A percentile compares a stretch with the other conserved stretches of the same genome.
Conservation (phyloP, 2,888 invertebrate genomes). For the Synanthedon tipuliformis region DNA sequence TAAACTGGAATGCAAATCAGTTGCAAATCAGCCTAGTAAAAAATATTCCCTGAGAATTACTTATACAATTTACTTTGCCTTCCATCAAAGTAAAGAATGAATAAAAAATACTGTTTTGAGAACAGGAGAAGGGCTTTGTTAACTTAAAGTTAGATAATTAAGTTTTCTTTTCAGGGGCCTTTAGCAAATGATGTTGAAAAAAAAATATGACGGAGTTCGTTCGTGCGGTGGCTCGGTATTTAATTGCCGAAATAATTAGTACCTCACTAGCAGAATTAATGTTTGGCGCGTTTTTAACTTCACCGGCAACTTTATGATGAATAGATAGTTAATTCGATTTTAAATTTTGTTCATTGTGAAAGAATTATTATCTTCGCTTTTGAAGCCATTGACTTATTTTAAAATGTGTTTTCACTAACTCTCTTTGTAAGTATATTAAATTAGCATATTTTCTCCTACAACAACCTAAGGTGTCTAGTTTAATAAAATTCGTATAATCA, state of each 20-base stretch:
- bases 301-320: constrained; percentile 30
- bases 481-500: too few species aligned
- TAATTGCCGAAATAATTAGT: constrained; percentile 62
- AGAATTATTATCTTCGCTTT: too few species aligned
- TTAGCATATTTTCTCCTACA: too few species aligned
- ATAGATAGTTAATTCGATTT: constrained; percentile 6
- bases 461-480: too few species aligned
- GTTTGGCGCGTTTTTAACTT: constrained; percentile 1
- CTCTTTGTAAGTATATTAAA: too few species aligned
- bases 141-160: constrained; percentile 53
- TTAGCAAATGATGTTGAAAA: constrained; percentile 29
- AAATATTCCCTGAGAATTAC: constrained; percentile 17
- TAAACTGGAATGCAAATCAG: constrained; percentile 45
- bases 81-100: constrained; percentile 15
- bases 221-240: constrained; percentile 22
- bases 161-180: constrained; percentile 31
- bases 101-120: constrained; percentile 21
- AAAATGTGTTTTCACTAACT: too few species aligned
- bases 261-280: constrained; percentile 38
- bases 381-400: too few species aligned
- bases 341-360: not conserved
- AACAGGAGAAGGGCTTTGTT: constrained; percentile 45
- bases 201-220: constrained; percentile 31
- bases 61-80: constrained; percentile 23
- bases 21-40: constrained; percentile 36